These are phyloP conservation scores for Notiomystis cincta DNA, from an alignment of 2,113 vertebrate genomes.

Conservation along the genomic window DNA sequence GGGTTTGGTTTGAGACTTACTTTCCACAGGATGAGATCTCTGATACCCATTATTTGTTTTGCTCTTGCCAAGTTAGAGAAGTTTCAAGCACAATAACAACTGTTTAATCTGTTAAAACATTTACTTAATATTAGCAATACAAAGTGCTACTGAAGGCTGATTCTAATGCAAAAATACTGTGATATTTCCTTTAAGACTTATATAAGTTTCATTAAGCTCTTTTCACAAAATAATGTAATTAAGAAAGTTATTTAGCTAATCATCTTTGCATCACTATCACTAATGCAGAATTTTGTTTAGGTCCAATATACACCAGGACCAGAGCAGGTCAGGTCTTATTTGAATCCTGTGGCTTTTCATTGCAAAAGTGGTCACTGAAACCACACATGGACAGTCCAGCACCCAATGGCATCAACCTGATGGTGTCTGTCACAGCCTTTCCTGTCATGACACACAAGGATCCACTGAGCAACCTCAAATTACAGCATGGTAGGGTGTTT, in stretches of 20 bases:
- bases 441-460: no score
- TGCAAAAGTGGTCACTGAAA: background rate
- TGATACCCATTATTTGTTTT: constrained; percentile 16
- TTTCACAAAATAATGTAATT: background rate
- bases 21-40: constrained; percentile 53
- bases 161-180: background rate
- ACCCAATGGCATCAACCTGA: background rate
- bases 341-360: background rate
- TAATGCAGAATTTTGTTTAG: background rate
- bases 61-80: background rate
- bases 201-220: background rate
- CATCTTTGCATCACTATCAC: background rate
- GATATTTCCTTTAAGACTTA: background rate
- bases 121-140: background rate
- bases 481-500: background rate
- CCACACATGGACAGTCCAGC: rapidly evolving
- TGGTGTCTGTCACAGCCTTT: background rate
- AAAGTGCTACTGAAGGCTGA: background rate
- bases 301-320: background rate
- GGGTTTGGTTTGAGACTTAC: background rate
- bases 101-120: background rate
- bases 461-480: background rate
- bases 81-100: background rate
- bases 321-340: background rate
- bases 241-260: background rate